Base-by-base conservation (phyloP, 2,888 invertebrate species). In the Herminia tarsipennalis region DNA sequence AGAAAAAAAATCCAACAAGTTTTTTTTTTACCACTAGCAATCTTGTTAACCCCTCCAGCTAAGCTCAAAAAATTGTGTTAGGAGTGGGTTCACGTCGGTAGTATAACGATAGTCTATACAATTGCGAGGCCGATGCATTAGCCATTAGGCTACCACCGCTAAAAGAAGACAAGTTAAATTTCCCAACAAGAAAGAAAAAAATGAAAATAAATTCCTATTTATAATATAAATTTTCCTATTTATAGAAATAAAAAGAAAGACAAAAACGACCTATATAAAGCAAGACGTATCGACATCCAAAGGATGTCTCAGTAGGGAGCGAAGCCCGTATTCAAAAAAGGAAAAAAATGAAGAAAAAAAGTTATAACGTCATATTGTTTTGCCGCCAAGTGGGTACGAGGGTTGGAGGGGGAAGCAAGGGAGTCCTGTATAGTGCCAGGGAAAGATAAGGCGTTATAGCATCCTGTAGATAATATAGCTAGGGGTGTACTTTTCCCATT, bases 351-450 rank as follows among this genome's bases (percentile, higher is more conserved):
- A 81, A 86, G 80, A 88, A 88, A 88, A 88, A 89, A 91, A 88
- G 86, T 87, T 88, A 88, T 91, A 89, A 87, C 89, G 88, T 90
- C 90, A 91, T 90, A 91, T 91, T 91, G 90, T 91, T 90, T 91
- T 89, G 88, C 88, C 83, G 80, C 86, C 83, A 81, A 81, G 82
- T 77, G 74, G 73, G 73, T 70, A 62, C 22, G 17, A 5, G 29
- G 34, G n/a, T n/a, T n/a, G 58, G 67, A 65, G 66, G 66, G 65
- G 65, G 66, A 62, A 12, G 29, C 5, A 37, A 47, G 77, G 80
- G 81, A 77, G 76, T 68, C 70, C 75, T 78, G 81, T 86, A 83
- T 87, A 88, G 87, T 87, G 86, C 79, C 65, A 78, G 83, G 84
- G 81, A 68, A 79, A 82, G 88, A 88, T 88, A 86, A 86, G 86